Evolutionary conservation across 2,888 invertebrate species (phyloP), one percentile per base, ranked within the genome.

Genomic region (Chymomyza procnemis): DNA sequence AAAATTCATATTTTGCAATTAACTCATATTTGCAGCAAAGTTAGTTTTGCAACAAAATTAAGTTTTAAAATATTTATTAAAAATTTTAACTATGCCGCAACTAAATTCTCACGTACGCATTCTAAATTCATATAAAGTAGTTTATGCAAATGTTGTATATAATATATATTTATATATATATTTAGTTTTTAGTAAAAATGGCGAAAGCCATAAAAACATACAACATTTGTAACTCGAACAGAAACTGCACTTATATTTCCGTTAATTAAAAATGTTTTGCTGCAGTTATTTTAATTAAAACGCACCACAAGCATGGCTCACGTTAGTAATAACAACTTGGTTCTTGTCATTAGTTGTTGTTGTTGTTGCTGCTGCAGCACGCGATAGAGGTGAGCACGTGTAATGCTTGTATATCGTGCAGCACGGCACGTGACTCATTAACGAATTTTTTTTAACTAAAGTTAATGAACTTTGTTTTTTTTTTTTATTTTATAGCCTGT

Each of bases 241-340:
- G 16, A 56, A 56, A 60, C 60, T 9, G 61, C 26, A 21, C 63
- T 77, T 62, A 67, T 69, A 74, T 75, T 73, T 82, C 70, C 74
- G 66, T 73, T 85, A 82, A 80, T 80, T 80, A 85, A 78, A 77
- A 75, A 34, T 55, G 57, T 60, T 64, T 71, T 55, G 19, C 30
- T 52, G 4, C 66, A 71, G 70, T 62, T 81, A 74, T 75, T 81
- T 87, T 85, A 81, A 81, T 81, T 87, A 85, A 87, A 82, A 67
- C 75, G 64, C 71, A 21, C 57, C 59, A 64, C 68, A 62, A 76
- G 61, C 70, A 74, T 58, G 79, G 66, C 48, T 34, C 41, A 47
- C 12, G 34, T 41, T 41, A 12, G 34, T 41, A 12, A 41, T 41
- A 41, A 12, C 34, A 41, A 41, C 34, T 12, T 41, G 34, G 34